Evolutionary conservation across 1,140 invertebrate species (phyloP).

Genomic region (Musca domestica): DNA sequence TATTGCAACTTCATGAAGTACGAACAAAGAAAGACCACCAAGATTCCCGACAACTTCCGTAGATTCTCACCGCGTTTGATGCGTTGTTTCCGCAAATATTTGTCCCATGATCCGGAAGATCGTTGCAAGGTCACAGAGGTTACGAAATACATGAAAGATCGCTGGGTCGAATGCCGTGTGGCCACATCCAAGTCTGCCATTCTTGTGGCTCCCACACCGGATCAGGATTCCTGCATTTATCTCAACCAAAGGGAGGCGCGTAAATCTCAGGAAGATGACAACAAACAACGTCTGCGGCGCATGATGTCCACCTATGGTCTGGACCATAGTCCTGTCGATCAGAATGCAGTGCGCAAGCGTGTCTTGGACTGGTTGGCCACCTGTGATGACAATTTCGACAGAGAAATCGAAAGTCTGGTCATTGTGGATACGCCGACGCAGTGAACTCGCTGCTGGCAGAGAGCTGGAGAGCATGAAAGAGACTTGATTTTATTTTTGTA

Average conservation of each 20-base stretch:
- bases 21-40: conserved; percentile 67
- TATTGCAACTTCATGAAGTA: conserved; percentile 72
- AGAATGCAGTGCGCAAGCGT: conserved; percentile 62
- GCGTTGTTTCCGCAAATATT: conserved; percentile 68
- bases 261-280: conserved; percentile 58
- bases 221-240: conserved; percentile 53
- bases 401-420: conserved; percentile 45
- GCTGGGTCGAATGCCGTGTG: conserved; percentile 65
- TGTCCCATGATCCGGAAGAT: conserved; percentile 74
- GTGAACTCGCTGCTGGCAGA: background rate
- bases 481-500: background rate
- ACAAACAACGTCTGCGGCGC: conserved; percentile 63
- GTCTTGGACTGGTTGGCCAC: conserved; percentile 71
- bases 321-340: conserved; percentile 64
- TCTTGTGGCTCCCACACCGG: conserved; percentile 44
- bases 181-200: conserved; percentile 54
- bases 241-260: conserved; percentile 56
- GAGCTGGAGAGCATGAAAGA: conserved; percentile 9
- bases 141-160: conserved; percentile 72
- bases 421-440: conserved; percentile 27
- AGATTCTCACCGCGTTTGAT: conserved; percentile 66
- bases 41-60: conserved; percentile 64
- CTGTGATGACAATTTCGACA: conserved; percentile 58
- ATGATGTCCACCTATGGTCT: conserved; percentile 68
- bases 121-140: conserved; percentile 71